These are phyloP conservation scores for Drosophila paulistorum DNA, from an alignment of 1,140 invertebrate species.

Conservation along the genomic window DNA sequence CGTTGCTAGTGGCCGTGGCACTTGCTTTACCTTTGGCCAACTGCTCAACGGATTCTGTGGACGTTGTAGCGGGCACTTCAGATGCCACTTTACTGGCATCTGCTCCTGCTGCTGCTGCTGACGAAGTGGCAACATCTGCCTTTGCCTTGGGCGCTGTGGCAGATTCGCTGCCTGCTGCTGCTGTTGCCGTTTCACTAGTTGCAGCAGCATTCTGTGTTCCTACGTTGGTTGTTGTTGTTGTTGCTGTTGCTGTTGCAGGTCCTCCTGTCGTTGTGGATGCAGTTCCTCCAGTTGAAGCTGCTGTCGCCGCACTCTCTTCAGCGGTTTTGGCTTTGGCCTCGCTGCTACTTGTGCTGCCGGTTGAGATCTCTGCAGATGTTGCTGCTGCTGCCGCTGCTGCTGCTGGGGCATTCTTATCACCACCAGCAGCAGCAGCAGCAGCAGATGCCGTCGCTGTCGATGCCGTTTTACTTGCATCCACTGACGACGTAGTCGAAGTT, in stretches of 20 bases:
- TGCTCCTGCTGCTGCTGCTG: slow-evolving; percentile 23
- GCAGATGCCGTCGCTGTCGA: background rate
- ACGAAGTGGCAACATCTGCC: slow-evolving; percentile 12
- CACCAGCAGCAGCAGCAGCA: background rate
- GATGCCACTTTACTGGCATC: slow-evolving; percentile 18
- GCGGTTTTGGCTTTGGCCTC: slow-evolving; percentile 36
- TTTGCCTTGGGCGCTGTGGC: slow-evolving; percentile 26
- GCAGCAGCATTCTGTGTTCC: background rate
- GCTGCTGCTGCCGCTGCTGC: slow-evolving; percentile 21
- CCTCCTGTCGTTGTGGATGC: slow-evolving; percentile 17
- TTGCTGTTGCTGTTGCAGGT: background rate
- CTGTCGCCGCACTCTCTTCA: slow-evolving; percentile 33
- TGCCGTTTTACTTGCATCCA: slow-evolving; percentile 4
- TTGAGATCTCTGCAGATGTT: slow-evolving; percentile 56
- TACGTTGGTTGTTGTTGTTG: slow-evolving; percentile 2
- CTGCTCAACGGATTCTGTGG: slow-evolving; percentile 22
- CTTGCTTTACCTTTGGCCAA: slow-evolving; percentile 38
- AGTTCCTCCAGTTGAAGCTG: background rate
- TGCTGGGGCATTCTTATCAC: slow-evolving; percentile 36
- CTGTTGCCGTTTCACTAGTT: slow-evolving; percentile 13
- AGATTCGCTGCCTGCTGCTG: background rate
- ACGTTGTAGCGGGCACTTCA: slow-evolving; percentile 17
- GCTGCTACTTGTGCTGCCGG: slow-evolving; percentile 34
- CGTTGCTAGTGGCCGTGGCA: slow-evolving; percentile 23
- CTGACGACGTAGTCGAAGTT: background rate